These are phyloP conservation scores for Oryctes rhinoceros DNA, from an alignment of 1,140 invertebrate species.

Conservation along the genomic window DNA sequence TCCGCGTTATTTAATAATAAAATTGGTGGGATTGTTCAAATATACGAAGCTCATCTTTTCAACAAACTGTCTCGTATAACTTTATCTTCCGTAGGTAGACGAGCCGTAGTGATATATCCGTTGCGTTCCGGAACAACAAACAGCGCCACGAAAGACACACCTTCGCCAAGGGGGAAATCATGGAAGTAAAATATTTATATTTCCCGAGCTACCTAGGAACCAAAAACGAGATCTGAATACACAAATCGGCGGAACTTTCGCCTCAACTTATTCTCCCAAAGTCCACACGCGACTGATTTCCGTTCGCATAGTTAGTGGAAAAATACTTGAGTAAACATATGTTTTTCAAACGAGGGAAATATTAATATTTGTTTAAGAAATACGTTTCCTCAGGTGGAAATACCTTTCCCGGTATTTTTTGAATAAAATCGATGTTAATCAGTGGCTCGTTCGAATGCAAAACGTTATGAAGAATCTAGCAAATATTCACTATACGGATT, in stretches of 20 bases:
- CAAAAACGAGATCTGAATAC: slow-evolving; percentile 37
- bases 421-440: background rate
- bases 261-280: background rate
- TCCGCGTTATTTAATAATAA: slow-evolving; percentile 27
- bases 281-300: slow-evolving; percentile 27
- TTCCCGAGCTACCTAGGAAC: slow-evolving; percentile 23
- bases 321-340: slow-evolving; percentile 23
- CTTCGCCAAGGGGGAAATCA: slow-evolving; percentile 35
- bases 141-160: slow-evolving; percentile 9
- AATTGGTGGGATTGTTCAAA: slow-evolving; percentile 34
- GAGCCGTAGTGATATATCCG: background rate
- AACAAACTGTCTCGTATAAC: slow-evolving; percentile 40
- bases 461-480: too few relatives aligned
- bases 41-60: slow-evolving; percentile 30
- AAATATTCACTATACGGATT: too few relatives aligned
- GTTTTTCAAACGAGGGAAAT: background rate
- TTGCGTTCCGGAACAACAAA: background rate
- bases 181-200: slow-evolving; percentile 39
- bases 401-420: background rate
- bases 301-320: background rate
- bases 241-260: slow-evolving; percentile 32
- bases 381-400: slow-evolving; percentile 5
- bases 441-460: background rate
- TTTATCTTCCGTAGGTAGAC: slow-evolving; percentile 18
- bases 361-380: slow-evolving; percentile 16